These are phyloP conservation scores for Rutpela maculata DNA, from an alignment of 2,888 invertebrate genomes.

Conservation along the genomic window DNA sequence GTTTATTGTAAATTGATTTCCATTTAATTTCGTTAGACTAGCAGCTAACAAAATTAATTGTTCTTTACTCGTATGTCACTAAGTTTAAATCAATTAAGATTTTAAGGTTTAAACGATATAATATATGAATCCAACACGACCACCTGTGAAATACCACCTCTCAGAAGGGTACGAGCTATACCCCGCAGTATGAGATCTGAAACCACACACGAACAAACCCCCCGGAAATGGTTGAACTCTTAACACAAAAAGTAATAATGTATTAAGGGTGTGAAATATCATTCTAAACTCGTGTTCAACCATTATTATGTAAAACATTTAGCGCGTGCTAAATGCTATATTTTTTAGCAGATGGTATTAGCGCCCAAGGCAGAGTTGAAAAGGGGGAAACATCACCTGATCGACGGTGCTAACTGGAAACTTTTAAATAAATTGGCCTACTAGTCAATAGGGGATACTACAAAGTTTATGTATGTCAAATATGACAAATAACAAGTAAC, in stretches of 20 bases:
- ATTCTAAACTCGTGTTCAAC: neutral
- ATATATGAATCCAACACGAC: slow-evolving; percentile 5
- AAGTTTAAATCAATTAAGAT: neutral
- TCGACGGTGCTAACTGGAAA: too few relatives aligned
- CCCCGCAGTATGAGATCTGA: too few relatives aligned
- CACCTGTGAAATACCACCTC: slow-evolving; percentile 16
- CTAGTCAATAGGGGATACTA: too few relatives aligned
- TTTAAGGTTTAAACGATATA: neutral
- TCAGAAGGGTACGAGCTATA: neutral
- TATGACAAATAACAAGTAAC: too few relatives aligned
- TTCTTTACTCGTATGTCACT: too few relatives aligned
- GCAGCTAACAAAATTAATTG: too few relatives aligned
- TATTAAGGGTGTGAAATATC: slow-evolving; percentile 9
- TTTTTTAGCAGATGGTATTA: slow-evolving; percentile 6
- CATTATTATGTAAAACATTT: slow-evolving; percentile 11
- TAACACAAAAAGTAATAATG: slow-evolving; percentile 8
- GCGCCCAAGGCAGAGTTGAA: neutral
- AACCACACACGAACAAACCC: neutral
- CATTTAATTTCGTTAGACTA: too few relatives aligned
- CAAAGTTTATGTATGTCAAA: too few relatives aligned
- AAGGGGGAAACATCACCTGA: neutral
- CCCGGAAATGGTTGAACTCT: slow-evolving; percentile 12
- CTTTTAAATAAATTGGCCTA: too few relatives aligned
- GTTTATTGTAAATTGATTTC: too few relatives aligned
- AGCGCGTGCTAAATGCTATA: neutral